Evolutionary conservation across 2,113 vertebrate species (phyloP).

Genomic region (Chaetodon trifascialis): DNA sequence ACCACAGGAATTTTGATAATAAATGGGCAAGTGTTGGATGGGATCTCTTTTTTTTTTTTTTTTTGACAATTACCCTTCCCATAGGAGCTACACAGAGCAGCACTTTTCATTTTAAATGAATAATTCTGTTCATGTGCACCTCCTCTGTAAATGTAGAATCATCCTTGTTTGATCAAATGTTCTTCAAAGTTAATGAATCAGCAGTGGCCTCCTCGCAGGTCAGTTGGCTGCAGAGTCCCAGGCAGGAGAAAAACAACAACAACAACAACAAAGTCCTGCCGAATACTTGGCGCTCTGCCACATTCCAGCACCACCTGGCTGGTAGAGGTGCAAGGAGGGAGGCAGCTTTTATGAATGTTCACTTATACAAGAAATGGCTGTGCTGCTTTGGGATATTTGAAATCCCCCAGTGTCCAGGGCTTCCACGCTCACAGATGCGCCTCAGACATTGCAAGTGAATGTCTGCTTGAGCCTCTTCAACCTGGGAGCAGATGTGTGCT

Average conservation of each 20-base stretch:
- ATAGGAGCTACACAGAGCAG: neutral
- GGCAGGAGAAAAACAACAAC: constrained; percentile 20
- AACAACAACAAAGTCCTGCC: constrained; percentile 27
- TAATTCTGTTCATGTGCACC: neutral
- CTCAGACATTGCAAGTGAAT: neutral
- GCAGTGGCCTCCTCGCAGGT: constrained; percentile 44
- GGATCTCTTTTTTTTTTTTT: constrained; percentile 10
- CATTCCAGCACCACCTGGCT: constrained; percentile 63
- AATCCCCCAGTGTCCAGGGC: neutral
- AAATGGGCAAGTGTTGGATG: constrained; percentile 15
- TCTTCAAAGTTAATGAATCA: constrained; percentile 36
- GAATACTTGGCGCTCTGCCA: constrained; percentile 28
- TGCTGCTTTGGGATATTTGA: constrained; percentile 16
- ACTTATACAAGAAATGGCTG: neutral
- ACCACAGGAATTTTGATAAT: constrained; percentile 24
- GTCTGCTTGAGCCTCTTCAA: constrained; percentile 12
- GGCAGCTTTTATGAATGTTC: constrained; percentile 21
- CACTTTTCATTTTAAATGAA: constrained; percentile 14
- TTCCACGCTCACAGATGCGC: constrained; percentile 4
- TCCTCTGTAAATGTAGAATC: constrained; percentile 15
- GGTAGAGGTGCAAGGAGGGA: constrained; percentile 1
- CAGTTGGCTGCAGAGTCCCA: constrained; percentile 22
- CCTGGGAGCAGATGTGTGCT: constrained; percentile 58
- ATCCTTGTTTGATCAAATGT: constrained; percentile 33
- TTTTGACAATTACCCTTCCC: neutral